Percentiles rank a stretch among this genome's conserved stretches.
phyloP scores from a whole-genome alignment of 2,797 vertebrate species.

The Adrianichthys oophorus region DNA sequence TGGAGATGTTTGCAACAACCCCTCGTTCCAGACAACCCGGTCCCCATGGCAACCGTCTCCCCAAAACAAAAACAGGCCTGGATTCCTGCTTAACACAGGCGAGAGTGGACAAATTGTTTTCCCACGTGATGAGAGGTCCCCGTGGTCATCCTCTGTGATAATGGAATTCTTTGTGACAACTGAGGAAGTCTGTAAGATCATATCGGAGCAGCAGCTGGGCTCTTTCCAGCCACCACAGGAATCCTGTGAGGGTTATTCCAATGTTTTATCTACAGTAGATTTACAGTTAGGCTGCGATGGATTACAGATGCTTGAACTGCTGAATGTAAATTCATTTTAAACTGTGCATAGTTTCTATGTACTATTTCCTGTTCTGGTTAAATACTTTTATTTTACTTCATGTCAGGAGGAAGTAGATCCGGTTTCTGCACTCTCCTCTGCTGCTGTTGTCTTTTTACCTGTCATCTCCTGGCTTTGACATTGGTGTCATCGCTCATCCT shows the following conservation, averaged over 20 bases:
- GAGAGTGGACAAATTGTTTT: slow-evolving; percentile 69
- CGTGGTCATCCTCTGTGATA: slow-evolving; percentile 57
- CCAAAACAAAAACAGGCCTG: slow-evolving; percentile 75
- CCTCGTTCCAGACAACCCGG: slow-evolving; percentile 64
- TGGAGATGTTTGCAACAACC: slow-evolving; percentile 59
- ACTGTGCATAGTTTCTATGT: neutral
- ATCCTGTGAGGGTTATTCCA: slow-evolving; percentile 16
- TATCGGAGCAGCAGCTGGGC: slow-evolving; percentile 63
- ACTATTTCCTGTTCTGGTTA: too few species aligned
- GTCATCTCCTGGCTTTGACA: slow-evolving; percentile 44
- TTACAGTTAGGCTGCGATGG: neutral
- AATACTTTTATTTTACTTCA: neutral
- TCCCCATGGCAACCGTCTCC: slow-evolving; percentile 69
- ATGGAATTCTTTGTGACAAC: slow-evolving; percentile 69
- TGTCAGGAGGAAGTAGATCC: neutral
- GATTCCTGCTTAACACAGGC: slow-evolving; percentile 47
- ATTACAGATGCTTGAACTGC: neutral
- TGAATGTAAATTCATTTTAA: neutral
- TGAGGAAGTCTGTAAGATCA: slow-evolving; percentile 62
- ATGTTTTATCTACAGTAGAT: neutral
- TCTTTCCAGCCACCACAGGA: slow-evolving; percentile 30
- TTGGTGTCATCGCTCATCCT: slow-evolving; percentile 48
- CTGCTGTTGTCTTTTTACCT: slow-evolving; percentile 14
- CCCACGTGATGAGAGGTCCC: slow-evolving; percentile 65
- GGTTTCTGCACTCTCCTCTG: neutral